Evolutionary conservation across 1,140 invertebrate genomes (phyloP), one percentile per base, ranked within the genome.

Genomic region (Drosophila eugracilis): DNA sequence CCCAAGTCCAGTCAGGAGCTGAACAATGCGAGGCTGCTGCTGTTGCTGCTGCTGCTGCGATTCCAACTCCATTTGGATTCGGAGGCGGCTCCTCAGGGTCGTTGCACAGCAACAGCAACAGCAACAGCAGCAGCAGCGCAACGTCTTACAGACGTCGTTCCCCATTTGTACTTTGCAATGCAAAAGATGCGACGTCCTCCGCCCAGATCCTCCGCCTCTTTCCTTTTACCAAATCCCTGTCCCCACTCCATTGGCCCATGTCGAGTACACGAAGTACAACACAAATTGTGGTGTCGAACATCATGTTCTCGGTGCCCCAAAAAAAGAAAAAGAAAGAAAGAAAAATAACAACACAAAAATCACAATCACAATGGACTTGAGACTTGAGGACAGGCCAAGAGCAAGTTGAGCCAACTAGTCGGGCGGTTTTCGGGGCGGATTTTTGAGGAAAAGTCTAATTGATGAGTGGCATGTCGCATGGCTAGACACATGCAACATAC

Each of bases 271-370:
- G 79, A 75, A 75, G 71, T 79, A 89, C 79, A 84, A 89, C 84
- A 89, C 84, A 89, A 89, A 84, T 89, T 89, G 69, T 84, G 79
- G 85, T 89, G 85, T 89, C 77, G 77, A 89, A 89, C 85, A 89
- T 74, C 85, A 77, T 89, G 85, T 89, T 89, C 49, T 30, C 34
- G 44, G 44, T 54, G 39, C 42, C 34, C 60, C 65, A 22, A 63
- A 66, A 41, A 37, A 26, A 37, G 32, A 22, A 24, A 52, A 39
- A 36, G 48, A 37, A 37, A 50, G 14, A 24, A 39, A 39, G 36
- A 53, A 44, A 32, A 42, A 28, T 10, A 9, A 12, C 30, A 32
- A 32, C 3, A 32, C 19, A 6, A 42, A 39, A 26, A 41, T 22
- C 21, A 24, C 41, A 44, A 45, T 47, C 41, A 67, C 63, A 69